These are phyloP conservation scores for Dryocosmus kuriphilus DNA, from an alignment of 2,888 invertebrate genomes.

Conservation along the genomic window DNA sequence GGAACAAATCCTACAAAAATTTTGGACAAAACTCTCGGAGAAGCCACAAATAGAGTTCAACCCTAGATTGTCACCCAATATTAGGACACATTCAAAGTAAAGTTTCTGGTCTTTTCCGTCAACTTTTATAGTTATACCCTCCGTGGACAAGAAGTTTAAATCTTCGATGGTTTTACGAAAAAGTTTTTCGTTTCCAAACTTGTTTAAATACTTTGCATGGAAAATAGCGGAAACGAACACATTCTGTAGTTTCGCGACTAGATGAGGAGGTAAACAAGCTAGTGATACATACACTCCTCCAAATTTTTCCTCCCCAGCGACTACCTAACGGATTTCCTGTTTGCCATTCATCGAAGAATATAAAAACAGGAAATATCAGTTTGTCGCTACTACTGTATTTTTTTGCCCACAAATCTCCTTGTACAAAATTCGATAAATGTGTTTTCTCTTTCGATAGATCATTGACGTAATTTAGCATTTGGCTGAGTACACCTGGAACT, in stretches of 20 bases:
- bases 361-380: constrained; percentile 34
- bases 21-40: constrained; percentile 22
- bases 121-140: constrained; percentile 39
- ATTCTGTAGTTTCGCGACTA: too few relatives aligned
- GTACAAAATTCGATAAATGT: constrained; percentile 33
- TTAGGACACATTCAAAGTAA: constrained; percentile 44
- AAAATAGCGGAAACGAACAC: too few relatives aligned
- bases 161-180: too few relatives aligned
- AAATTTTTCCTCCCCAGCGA: constrained; percentile 43
- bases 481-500: constrained; percentile 42
- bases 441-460: constrained; percentile 37
- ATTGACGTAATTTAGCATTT: constrained; percentile 41
- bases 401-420: constrained; percentile 43
- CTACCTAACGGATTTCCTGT: constrained; percentile 45
- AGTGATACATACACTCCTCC: too few relatives aligned
- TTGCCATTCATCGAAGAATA: constrained; percentile 48
- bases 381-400: constrained; percentile 39
- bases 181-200: too few relatives aligned
- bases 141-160: too few relatives aligned
- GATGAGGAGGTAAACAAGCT: too few relatives aligned
- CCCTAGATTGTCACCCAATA: constrained; percentile 41
- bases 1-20: constrained; percentile 36
- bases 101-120: constrained; percentile 36
- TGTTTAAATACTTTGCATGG: too few relatives aligned
- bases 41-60: constrained; percentile 45